A percentile compares a stretch with the other conserved stretches of the same genome.
phyloP scores from a whole-genome alignment of 2,888 invertebrate genomes.

The Esperia sulphurella region DNA sequence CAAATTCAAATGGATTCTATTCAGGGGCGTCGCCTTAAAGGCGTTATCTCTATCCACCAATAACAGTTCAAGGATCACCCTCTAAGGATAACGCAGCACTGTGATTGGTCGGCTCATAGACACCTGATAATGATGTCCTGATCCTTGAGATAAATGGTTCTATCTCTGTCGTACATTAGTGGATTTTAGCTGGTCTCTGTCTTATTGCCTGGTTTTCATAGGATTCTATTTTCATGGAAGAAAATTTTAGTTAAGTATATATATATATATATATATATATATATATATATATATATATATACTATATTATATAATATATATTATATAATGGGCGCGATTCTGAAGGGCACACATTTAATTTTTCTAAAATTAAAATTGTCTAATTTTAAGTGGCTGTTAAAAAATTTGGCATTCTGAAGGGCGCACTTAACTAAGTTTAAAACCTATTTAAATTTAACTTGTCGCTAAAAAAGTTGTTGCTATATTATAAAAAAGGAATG shows the following conservation, averaged over 20 bases:
- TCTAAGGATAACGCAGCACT: conserved; percentile 55
- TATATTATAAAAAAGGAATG: no score
- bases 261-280: background rate
- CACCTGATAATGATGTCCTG: conserved; percentile 56
- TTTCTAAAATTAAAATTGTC: no score
- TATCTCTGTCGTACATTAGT: conserved; percentile 44
- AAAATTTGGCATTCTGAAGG: no score
- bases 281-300: no score
- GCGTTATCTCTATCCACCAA: conserved; percentile 68
- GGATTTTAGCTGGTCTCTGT: conserved; percentile 23
- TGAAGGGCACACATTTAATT: no score
- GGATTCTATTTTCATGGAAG: background rate
- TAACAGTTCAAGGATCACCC: conserved; percentile 60
- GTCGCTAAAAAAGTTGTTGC: no score
- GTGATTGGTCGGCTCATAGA: conserved; percentile 49
- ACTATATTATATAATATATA: no score
- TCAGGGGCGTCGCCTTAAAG: conserved; percentile 54
- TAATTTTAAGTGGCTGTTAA: no score
- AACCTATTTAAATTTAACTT: no score
- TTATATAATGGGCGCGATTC: no score
- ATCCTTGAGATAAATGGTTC: conserved; percentile 40
- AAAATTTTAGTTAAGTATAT: background rate
- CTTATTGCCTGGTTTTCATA: conserved; percentile 9
- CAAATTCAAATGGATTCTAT: conserved; percentile 66
- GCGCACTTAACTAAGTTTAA: no score